A percentile compares a stretch with the other conserved stretches of the same genome.
phyloP scores from a whole-genome alignment of 2,888 invertebrate genomes.

The Erebia ligea region DNA sequence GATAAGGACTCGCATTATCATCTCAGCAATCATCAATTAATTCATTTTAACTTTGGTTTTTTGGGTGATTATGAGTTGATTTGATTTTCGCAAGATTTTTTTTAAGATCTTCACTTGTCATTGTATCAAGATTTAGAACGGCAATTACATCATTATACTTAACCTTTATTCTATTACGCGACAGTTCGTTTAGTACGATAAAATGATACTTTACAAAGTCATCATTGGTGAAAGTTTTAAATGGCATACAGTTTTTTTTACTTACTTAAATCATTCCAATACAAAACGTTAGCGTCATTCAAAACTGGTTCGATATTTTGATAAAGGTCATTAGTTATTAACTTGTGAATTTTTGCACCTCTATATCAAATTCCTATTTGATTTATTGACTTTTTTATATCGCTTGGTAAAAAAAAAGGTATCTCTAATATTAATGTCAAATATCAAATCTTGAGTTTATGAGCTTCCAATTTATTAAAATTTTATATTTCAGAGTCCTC shows the following conservation, averaged over 20 bases:
- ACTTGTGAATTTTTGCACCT: conserved; percentile 6
- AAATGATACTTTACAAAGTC: neutral
- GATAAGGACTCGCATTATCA: conserved; percentile 6
- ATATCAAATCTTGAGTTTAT: too few relatives aligned
- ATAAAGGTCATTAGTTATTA: too few relatives aligned
- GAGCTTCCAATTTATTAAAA: too few relatives aligned
- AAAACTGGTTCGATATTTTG: too few relatives aligned
- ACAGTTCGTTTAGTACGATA: neutral
- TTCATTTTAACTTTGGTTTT: neutral
- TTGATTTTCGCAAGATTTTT: neutral
- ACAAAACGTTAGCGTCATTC: too few relatives aligned
- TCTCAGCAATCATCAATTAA: neutral
- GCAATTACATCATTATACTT: neutral
- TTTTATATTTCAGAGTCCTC: too few relatives aligned
- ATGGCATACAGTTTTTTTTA: neutral
- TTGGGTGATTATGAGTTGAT: neutral
- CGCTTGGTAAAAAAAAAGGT: too few relatives aligned
- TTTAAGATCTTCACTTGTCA: neutral
- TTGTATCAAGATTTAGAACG: neutral
- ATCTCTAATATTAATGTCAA: too few relatives aligned
- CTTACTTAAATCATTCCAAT: neutral
- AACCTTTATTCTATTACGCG: neutral
- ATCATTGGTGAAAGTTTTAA: conserved; percentile 9
- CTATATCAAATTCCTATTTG: neutral
- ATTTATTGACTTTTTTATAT: neutral